Base-by-base conservation (phyloP, 2,888 invertebrate species). In the Drosophila melanosoma region DNA sequence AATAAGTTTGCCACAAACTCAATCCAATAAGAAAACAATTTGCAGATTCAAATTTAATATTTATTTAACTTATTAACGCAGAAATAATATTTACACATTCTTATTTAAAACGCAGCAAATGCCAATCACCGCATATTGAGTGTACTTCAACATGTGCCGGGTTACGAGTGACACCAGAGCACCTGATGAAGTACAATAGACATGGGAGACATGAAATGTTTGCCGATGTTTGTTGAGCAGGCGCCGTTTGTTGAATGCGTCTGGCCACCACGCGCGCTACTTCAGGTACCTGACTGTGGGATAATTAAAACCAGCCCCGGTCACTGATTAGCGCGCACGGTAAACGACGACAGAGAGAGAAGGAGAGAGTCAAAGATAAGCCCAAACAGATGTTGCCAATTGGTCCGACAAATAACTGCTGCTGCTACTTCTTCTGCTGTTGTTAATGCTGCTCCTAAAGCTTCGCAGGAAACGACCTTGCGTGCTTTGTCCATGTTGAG, bases 171-270 rank as follows among this genome's bases (percentile, higher is more conserved):
- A 83, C 95, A 97, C 98, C 98, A 98, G 98, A 98, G 98, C 98
- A 98, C 98, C 98, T 98, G 98, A 98, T 98, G 98, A 98, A 98
- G 98, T 98, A 98, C 98, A 98, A 98, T 97, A 96, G 97, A 97
- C 97, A 97, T 97, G 96, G 96, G 96, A 96, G 96, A 96, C 95
- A 85, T 61, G 38, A 64, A 48, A 51, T 60, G 49, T 64, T 68
- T 49, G 66, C 42, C 51, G 38, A 12, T 56, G 56, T 26, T 29
- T 38, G 33, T 17, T 42, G 35, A 20, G 20, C 36, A 20, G n/a
- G 5, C 32, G 32, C 52, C 74, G 54, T 49, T 45, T 56, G 62
- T 53, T 69, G 74, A 66, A 45, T 58, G 48, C 38, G 73, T 72
- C 69, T 76, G 94, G 93, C 93, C 95, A 95, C 96, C 94, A 94